Conservation (phyloP, 2,113 vertebrate genomes). For the Plecturocebus donacophilus region DNA sequence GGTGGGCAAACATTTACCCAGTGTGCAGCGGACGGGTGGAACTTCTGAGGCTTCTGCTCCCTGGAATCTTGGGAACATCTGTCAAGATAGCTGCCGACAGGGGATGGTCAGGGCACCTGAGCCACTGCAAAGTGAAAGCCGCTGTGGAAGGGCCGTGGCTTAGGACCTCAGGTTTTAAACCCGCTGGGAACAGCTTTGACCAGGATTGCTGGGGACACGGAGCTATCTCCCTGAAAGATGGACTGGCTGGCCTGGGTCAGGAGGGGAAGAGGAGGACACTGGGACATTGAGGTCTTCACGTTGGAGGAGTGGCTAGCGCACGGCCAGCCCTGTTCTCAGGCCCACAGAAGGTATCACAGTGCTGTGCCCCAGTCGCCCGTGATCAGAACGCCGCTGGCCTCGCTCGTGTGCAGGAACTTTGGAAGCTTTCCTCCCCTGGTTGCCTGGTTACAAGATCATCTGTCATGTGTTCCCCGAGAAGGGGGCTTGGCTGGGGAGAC, state of each 20-base stretch:
- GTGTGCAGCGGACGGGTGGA: background rate
- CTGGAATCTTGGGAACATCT: background rate
- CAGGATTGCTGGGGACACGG: accelerated
- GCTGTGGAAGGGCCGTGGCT: background rate
- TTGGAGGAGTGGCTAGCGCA: accelerated
- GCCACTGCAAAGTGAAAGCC: accelerated
- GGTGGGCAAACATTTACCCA: background rate
- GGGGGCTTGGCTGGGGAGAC: constrained; percentile 69
- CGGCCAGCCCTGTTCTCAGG: background rate
- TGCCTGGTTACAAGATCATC: constrained; percentile 88
- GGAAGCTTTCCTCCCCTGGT: constrained; percentile 83
- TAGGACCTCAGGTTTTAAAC: background rate
- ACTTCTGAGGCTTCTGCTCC: background rate
- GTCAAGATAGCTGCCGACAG: background rate
- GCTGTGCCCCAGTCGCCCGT: constrained; percentile 49
- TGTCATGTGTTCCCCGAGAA: constrained; percentile 83
- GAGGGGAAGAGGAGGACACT: accelerated
- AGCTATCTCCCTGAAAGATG: background rate
- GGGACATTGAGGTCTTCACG: accelerated
- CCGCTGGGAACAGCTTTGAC: background rate
- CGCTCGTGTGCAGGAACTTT: constrained; percentile 83
- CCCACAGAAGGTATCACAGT: background rate
- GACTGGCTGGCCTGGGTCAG: background rate
- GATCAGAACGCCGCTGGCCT: constrained; percentile 54
- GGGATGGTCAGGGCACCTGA: accelerated